Evolutionary conservation across 2,888 invertebrate species (phyloP).

Genomic region (Hemistola chrysoprasaria): DNA sequence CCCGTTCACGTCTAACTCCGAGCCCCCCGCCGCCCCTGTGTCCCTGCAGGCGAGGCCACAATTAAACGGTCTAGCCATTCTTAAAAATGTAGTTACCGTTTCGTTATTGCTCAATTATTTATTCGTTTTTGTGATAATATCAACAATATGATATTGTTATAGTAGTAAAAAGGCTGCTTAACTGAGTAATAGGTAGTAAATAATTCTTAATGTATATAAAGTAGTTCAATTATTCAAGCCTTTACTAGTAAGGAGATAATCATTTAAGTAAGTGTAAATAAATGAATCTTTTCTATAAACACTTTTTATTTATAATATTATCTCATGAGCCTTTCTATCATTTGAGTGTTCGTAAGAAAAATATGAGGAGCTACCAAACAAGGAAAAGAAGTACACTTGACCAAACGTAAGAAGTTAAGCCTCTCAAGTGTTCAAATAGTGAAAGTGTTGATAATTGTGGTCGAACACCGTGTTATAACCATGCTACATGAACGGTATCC

Average conservation of each 20-base stretch:
- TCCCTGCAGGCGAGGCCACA: no score
- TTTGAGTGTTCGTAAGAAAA: no score
- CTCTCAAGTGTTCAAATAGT: constrained; percentile 44
- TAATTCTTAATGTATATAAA: no score
- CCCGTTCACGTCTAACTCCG: no score
- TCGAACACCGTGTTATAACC: no score
- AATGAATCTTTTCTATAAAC: constrained; percentile 1
- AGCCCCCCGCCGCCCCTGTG: no score
- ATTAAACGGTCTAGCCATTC: no score
- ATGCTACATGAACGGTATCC: constrained; percentile 22
- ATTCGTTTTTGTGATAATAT: constrained; percentile 48
- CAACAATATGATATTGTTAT: constrained; percentile 20
- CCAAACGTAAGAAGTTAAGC: constrained; percentile 13
- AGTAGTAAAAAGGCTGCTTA: constrained; percentile 7
- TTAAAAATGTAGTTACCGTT: constrained; percentile 32
- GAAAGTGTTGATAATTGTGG: constrained; percentile 52
- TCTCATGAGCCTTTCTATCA: no score
- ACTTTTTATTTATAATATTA: not conserved
- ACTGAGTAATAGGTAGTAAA: no score
- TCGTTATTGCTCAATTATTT: constrained; percentile 47
- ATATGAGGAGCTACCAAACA: not conserved
- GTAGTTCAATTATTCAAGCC: no score
- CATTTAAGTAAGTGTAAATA: constrained; percentile 18
- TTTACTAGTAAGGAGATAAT: no score
- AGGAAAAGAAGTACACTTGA: constrained; percentile 1